Evolutionary conservation across 2,113 vertebrate genomes (phyloP).

Genomic region (Pseudopodoces humilis): DNA sequence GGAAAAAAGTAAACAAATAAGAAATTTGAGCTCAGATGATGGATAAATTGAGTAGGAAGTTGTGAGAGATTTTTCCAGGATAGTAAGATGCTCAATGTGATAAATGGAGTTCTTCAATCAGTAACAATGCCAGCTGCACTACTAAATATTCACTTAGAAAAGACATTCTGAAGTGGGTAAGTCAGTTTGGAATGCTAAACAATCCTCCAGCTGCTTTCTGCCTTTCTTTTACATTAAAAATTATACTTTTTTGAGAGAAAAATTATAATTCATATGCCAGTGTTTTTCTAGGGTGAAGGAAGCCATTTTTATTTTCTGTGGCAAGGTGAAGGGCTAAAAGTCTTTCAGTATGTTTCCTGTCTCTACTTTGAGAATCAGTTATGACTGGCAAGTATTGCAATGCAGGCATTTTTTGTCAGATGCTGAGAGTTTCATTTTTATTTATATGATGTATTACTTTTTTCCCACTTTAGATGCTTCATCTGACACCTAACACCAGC

Average conservation of each 20-base stretch:
- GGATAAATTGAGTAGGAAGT: slow-evolving; percentile 21
- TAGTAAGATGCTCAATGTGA: not conserved
- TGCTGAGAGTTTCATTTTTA: not conserved
- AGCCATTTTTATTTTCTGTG: not conserved
- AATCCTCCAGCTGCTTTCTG: not conserved
- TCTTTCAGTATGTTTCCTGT: not conserved
- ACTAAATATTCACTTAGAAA: slow-evolving; percentile 50
- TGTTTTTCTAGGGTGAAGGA: not conserved
- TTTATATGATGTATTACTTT: not conserved
- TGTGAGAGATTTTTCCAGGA: slow-evolving; percentile 35
- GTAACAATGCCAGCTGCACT: slow-evolving; percentile 50
- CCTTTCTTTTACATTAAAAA: not conserved
- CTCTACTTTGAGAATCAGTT: not conserved
- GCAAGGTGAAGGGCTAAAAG: not conserved
- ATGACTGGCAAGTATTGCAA: not conserved
- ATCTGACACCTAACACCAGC: not conserved
- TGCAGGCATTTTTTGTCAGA: not conserved
- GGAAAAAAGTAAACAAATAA: not conserved
- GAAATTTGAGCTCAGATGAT: not conserved
- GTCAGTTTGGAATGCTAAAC: slow-evolving; percentile 34
- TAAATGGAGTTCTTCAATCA: slow-evolving; percentile 62
- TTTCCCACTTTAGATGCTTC: not conserved
- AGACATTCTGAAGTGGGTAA: slow-evolving; percentile 5
- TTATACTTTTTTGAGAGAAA: not conserved
- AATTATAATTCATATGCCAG: not conserved